Evolutionary conservation across 1,140 invertebrate genomes (phyloP).

Genomic region (Monochamus saltuarius): DNA sequence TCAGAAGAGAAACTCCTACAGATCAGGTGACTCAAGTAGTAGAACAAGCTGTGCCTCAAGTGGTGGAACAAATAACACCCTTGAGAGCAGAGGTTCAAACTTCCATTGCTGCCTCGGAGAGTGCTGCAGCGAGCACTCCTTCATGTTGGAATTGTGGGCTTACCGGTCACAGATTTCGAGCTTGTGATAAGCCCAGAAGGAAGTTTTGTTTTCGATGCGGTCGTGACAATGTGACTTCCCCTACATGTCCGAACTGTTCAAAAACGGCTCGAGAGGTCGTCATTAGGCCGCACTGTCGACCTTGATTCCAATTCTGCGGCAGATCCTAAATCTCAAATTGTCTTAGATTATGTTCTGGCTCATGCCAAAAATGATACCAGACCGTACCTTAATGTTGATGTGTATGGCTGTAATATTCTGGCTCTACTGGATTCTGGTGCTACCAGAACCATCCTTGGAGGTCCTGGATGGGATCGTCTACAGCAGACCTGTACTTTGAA

Average conservation of each 20-base stretch:
- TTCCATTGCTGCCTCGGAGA: too few species aligned
- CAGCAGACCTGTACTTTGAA: not conserved
- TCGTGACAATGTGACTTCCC: not conserved
- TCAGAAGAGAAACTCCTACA: too few species aligned
- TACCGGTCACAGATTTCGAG: not conserved
- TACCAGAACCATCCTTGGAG: not conserved
- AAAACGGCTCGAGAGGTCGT: conserved; percentile 3
- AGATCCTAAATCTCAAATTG: conserved; percentile 1
- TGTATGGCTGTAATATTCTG: conserved; percentile 10
- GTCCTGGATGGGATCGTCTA: not conserved
- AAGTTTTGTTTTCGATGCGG: not conserved
- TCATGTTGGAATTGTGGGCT: conserved; percentile 1
- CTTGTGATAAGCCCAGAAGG: not conserved
- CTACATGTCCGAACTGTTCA: not conserved
- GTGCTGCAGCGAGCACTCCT: not conserved
- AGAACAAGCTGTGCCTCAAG: too few species aligned
- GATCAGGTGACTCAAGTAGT: too few species aligned
- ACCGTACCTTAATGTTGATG: conserved; percentile 17
- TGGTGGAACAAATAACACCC: too few species aligned
- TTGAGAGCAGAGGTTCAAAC: too few species aligned
- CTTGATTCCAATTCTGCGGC: not conserved
- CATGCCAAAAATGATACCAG: conserved; percentile 3
- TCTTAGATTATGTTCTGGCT: conserved; percentile 15
- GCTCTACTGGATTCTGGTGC: conserved; percentile 18
- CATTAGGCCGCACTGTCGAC: not conserved